A percentile compares a stretch with the other conserved stretches of the same genome.
These are phyloP conservation scores for Sminthopsis crassicaudata DNA, from an alignment of 2,113 vertebrate species.

Conservation along the genomic window DNA sequence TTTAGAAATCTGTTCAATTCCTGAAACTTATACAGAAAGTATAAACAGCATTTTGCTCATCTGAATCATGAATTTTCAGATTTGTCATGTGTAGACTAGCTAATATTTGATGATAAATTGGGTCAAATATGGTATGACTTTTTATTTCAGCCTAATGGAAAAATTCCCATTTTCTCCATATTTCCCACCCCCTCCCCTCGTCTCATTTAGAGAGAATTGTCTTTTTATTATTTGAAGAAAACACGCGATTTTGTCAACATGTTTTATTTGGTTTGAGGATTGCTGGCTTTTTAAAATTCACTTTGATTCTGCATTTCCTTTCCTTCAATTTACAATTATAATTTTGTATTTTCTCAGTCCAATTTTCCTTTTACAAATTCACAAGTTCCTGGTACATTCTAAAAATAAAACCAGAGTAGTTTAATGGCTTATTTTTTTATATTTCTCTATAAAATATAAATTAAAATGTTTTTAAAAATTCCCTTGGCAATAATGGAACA, in stretches of 20 bases:
- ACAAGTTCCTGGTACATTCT: conserved; percentile 5
- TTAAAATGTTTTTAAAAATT: neutral
- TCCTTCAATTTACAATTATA: neutral
- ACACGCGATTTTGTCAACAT: neutral
- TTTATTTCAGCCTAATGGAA: neutral
- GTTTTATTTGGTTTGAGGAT: neutral
- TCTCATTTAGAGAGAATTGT: neutral
- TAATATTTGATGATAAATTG: neutral
- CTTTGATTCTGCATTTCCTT: neutral
- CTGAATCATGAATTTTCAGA: neutral
- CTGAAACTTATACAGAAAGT: neutral
- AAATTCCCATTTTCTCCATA: neutral
- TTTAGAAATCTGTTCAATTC: neutral
- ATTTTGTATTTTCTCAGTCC: neutral
- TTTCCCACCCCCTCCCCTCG: neutral
- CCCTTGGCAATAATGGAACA: neutral
- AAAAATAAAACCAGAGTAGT: neutral
- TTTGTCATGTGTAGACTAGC: neutral
- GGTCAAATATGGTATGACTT: neutral
- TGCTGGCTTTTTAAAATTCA: neutral
- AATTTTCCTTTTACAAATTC: neutral
- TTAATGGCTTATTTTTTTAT: neutral
- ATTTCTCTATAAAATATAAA: neutral
- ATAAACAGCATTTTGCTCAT: neutral
- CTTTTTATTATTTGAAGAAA: neutral